Percentiles rank a stretch among this genome's conserved stretches.
These are phyloP conservation scores for Galbula dea DNA, from an alignment of 2,113 vertebrate genomes.

Conservation along the genomic window DNA sequence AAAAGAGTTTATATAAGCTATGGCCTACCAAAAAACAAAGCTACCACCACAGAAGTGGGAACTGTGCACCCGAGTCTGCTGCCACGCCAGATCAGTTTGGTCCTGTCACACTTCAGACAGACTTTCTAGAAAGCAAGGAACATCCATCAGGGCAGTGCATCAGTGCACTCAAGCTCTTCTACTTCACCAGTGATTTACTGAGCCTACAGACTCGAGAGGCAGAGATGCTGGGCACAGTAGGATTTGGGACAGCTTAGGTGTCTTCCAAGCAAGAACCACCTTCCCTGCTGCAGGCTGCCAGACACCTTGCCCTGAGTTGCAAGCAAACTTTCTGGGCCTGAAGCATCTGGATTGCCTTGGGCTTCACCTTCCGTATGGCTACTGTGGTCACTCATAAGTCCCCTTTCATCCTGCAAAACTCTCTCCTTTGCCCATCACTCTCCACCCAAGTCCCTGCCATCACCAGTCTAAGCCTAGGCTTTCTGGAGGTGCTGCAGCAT, in stretches of 20 bases:
- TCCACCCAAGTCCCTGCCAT: accelerated
- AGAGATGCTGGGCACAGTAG: neutral
- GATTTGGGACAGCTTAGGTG: neutral
- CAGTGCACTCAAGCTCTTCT: neutral
- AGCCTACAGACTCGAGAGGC: neutral
- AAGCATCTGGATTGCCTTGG: neutral
- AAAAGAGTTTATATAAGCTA: neutral
- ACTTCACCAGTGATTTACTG: neutral
- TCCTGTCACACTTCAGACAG: neutral
- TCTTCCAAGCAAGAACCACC: neutral
- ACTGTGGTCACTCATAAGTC: neutral
- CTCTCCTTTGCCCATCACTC: neutral
- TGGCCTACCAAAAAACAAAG: neutral
- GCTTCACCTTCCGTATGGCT: neutral
- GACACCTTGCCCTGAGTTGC: neutral
- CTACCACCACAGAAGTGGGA: neutral
- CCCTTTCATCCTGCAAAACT: neutral
- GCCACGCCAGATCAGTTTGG: neutral
- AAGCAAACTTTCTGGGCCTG: neutral
- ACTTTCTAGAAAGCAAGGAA: neutral
- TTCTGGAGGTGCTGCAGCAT: neutral
- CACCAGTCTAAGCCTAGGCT: neutral
- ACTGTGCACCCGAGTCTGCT: neutral
- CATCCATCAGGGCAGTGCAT: neutral
- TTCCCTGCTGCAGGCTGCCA: neutral